A percentile compares a stretch with the other conserved stretches of the same genome.
These are phyloP conservation scores for Esox masquinongy DNA, from an alignment of 2,797 vertebrate species.

Conservation along the genomic window DNA sequence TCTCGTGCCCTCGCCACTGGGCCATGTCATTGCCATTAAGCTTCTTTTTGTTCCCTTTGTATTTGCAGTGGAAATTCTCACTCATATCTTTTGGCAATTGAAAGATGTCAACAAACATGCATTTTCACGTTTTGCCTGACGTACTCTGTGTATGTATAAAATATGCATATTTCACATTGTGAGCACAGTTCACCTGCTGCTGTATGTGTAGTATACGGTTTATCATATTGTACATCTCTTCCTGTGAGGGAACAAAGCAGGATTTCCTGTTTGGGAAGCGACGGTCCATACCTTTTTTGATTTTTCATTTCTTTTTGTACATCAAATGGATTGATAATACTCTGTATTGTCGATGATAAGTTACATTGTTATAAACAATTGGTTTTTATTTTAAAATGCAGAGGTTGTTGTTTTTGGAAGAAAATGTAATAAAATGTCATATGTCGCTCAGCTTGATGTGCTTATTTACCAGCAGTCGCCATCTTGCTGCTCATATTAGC, in stretches of 20 bases:
- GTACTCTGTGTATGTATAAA: conserved; percentile 6
- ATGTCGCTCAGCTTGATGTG: conserved; percentile 48
- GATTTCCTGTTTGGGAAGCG: conserved; percentile 49
- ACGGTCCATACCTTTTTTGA: conserved; percentile 42
- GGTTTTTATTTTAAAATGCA: conserved; percentile 65
- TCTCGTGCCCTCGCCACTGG: conserved; percentile 55
- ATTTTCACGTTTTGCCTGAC: conserved; percentile 39
- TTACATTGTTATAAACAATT: conserved; percentile 67
- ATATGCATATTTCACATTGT: conserved; percentile 39
- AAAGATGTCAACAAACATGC: conserved; percentile 47
- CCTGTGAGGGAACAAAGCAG: conserved; percentile 22
- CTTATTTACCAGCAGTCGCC: not conserved
- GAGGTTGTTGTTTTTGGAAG: conserved; percentile 70
- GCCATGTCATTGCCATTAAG: conserved; percentile 44
- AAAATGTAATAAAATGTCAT: conserved; percentile 72
- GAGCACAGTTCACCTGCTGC: conserved; percentile 47
- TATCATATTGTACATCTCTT: conserved; percentile 3
- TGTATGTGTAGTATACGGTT: conserved; percentile 14
- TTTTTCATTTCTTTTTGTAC: conserved; percentile 59
- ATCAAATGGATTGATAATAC: conserved; percentile 56
- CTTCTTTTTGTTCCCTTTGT: conserved; percentile 26
- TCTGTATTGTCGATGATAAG: conserved; percentile 48
- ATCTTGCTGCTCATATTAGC: not conserved
- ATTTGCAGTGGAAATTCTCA: conserved; percentile 43
- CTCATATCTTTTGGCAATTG: conserved; percentile 31